Evolutionary conservation across 2,113 vertebrate genomes (phyloP).

Genomic region (Hippolais icterina): DNA sequence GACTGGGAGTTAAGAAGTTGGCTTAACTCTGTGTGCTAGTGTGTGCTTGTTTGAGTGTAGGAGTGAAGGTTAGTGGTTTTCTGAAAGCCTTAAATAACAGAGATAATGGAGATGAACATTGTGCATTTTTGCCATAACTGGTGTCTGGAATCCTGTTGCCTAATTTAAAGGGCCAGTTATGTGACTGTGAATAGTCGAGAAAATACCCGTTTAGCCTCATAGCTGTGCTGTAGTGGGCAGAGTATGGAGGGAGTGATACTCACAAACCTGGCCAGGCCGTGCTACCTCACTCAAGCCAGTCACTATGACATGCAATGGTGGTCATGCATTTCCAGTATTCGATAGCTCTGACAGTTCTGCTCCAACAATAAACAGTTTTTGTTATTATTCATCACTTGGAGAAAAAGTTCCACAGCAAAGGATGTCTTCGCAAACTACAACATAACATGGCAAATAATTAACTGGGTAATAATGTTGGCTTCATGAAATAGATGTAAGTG

Average conservation of each 20-base stretch:
- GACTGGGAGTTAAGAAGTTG: slow-evolving; percentile 68
- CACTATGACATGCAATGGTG: rapidly evolving
- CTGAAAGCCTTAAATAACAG: slow-evolving; percentile 64
- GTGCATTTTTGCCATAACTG: slow-evolving; percentile 27
- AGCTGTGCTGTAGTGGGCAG: neutral
- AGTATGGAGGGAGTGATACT: neutral
- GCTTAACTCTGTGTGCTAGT: slow-evolving; percentile 67
- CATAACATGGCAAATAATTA: neutral
- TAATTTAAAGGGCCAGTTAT: slow-evolving; percentile 59
- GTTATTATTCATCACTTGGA: neutral
- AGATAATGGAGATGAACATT: slow-evolving; percentile 61
- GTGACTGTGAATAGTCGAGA: neutral
- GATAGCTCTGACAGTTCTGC: neutral
- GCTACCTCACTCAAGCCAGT: neutral
- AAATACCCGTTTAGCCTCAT: neutral
- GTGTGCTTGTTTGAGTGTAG: slow-evolving; percentile 70
- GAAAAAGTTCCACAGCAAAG: neutral
- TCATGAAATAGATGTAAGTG: rapidly evolving
- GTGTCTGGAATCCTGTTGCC: slow-evolving; percentile 54
- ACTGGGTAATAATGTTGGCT: neutral
- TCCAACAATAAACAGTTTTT: neutral
- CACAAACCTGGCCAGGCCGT: neutral
- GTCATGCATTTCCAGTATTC: neutral
- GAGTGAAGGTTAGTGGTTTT: slow-evolving; percentile 69
- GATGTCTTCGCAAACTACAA: neutral